phyloP scores from a whole-genome alignment of 2,113 vertebrate genomes.

The Marmota monax region DNA sequence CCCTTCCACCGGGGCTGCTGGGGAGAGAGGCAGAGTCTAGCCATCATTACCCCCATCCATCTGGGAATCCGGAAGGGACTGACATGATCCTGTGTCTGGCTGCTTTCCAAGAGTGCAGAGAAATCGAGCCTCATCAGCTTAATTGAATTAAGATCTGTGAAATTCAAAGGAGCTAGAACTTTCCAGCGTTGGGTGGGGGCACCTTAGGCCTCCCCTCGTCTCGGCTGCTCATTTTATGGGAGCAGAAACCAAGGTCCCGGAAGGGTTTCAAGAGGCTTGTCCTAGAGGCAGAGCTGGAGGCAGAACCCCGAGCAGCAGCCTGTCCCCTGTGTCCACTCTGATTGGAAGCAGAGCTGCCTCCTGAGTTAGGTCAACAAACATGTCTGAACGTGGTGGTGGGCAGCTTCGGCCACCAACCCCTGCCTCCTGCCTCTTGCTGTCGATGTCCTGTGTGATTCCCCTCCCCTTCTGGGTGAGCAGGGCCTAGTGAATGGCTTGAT shows the following conservation, averaged over 20 bases:
- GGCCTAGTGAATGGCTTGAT: not conserved
- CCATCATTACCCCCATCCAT: not conserved
- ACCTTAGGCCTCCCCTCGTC: not conserved
- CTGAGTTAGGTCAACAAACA: not conserved
- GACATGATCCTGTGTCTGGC: not conserved
- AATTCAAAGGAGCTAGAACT: slow-evolving; percentile 14
- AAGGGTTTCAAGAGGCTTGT: not conserved
- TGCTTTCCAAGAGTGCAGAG: slow-evolving; percentile 43
- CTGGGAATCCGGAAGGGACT: not conserved
- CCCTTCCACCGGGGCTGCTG: not conserved
- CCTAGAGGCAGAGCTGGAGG: not conserved
- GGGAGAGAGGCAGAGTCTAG: not conserved
- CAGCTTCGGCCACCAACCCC: not conserved
- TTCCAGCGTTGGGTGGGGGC: not conserved
- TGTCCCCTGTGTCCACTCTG: not conserved
- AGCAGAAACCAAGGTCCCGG: not conserved
- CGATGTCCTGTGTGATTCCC: not conserved
- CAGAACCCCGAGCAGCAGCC: not conserved
- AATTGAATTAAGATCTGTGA: slow-evolving; percentile 46
- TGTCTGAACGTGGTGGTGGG: not conserved
- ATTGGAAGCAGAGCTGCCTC: not conserved
- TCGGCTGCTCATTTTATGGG: not conserved
- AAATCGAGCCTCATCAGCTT: not conserved
- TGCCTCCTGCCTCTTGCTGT: not conserved
- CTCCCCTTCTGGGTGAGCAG: not conserved